These are phyloP conservation scores for Habroteleia sp. DNA, from an alignment of 2,888 invertebrate genomes.

Conservation along the genomic window DNA sequence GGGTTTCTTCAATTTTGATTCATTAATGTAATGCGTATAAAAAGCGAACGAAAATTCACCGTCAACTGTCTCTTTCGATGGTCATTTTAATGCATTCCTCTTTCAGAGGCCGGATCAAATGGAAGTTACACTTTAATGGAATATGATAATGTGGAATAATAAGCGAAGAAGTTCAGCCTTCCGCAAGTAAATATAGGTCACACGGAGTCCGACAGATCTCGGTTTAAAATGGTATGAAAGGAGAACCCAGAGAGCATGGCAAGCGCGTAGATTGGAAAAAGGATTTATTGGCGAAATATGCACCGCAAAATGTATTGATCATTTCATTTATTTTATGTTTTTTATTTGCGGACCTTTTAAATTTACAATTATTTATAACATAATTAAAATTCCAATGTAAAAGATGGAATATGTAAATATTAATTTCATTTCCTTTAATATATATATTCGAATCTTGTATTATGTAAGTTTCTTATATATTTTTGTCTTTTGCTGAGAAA, in stretches of 20 bases:
- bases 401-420: too few species aligned
- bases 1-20: constrained; percentile 39
- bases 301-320: constrained; percentile 17
- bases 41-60: constrained; percentile 40
- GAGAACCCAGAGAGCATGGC: constrained; percentile 3
- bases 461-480: too few species aligned
- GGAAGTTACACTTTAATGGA: constrained; percentile 62
- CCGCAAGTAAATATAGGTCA: constrained; percentile 57
- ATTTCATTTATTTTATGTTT: constrained; percentile 11
- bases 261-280: constrained; percentile 28
- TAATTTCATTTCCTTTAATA: too few species aligned
- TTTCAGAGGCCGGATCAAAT: constrained; percentile 50
- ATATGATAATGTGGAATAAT: constrained; percentile 61
- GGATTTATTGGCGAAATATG: constrained; percentile 43
- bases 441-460: too few species aligned
- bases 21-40: constrained; percentile 30
- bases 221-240: constrained; percentile 45
- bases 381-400: too few species aligned
- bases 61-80: constrained; percentile 46
- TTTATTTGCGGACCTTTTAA: neutral
- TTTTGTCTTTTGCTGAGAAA: too few species aligned
- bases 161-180: constrained; percentile 51
- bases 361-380: too few species aligned
- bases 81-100: constrained; percentile 52
- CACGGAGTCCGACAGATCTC: constrained; percentile 33